Evolutionary conservation across 2,797 vertebrate genomes (phyloP).

Genomic region (Saxicola maurus): DNA sequence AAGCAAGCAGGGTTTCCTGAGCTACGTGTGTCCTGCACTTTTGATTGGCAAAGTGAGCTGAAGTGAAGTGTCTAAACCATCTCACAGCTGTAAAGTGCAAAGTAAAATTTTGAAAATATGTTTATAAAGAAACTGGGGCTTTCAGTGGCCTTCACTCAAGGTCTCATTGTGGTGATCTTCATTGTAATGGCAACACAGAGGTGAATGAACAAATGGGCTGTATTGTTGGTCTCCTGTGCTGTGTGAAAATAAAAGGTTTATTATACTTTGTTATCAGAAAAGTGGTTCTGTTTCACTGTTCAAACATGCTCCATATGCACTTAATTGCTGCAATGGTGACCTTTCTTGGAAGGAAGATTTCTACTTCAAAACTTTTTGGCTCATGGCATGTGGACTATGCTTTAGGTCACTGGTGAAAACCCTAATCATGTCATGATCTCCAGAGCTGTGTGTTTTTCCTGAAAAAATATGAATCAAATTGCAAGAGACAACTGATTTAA

Average conservation of each 20-base stretch:
- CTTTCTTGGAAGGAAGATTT: neutral
- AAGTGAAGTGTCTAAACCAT: neutral
- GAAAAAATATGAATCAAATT: neutral
- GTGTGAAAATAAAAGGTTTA: neutral
- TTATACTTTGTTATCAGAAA: neutral
- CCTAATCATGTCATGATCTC: neutral
- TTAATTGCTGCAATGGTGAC: neutral
- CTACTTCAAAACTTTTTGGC: neutral
- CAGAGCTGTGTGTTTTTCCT: neutral
- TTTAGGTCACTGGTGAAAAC: neutral
- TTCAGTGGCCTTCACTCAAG: neutral
- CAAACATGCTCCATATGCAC: fast-evolving
- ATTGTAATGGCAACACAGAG: neutral
- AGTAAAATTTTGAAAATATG: neutral
- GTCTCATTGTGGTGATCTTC: neutral
- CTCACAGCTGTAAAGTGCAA: neutral
- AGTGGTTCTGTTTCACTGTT: neutral
- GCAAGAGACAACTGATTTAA: neutral
- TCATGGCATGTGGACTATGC: neutral
- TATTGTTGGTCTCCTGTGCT: neutral
- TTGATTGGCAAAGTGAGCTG: neutral
- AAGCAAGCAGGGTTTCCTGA: neutral
- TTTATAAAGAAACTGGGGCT: neutral
- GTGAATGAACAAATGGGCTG: neutral
- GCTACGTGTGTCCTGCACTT: fast-evolving